Base-by-base conservation (phyloP, 2,113 vertebrate genomes). In the Miniopterus natalensis region DNA sequence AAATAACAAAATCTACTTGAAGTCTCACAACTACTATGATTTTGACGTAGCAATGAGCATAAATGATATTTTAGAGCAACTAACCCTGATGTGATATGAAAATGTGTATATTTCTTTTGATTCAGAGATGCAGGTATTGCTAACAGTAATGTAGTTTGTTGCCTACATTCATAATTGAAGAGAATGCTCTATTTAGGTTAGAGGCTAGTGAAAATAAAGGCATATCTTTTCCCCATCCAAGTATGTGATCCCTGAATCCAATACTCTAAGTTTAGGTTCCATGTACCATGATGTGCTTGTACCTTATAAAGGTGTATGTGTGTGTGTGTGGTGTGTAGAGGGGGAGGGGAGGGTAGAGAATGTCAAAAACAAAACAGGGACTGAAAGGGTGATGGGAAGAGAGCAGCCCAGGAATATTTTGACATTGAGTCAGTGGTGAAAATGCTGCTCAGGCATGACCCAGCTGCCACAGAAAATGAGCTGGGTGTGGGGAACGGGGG, bases 341-440 rank as follows among this genome's bases (percentile, higher is more conserved):
- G 11, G 20, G 15, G 25, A 8, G 20, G 12, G 11, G 21, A 29
- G 14, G 18, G 47, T 3, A 53, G 36, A 77, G 27, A 49, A 10
- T 87, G 63, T 88, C 20, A 36, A 57, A 75, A 92, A 83, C 7
- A 78, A 63, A 68, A 20, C 36, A 49, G 10, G 36, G 10, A 88
- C 13, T 47, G 18, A 90, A 74, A 80, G 77, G 20, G 36, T 36
- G 84, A 15, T 75, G 73, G 70, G 61, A 90, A 59, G 47, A 88
- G 31, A 40, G 71, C 65, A 94, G 70, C 92, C 65, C 63, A 20
- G 84, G 85, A 92, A 90, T 97, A 84, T 80, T 95, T 95, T 65
- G 53, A 51, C 91, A 74, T 31, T 96, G 96, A 95, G 94, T 95
- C 97, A 88, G 66, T 95, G 88, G 74, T 66, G 42, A 75, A 95